Evolutionary conservation across 2,797 vertebrate species (phyloP), one percentile per base, ranked within the genome.

Genomic region (Morelia viridis): DNA sequence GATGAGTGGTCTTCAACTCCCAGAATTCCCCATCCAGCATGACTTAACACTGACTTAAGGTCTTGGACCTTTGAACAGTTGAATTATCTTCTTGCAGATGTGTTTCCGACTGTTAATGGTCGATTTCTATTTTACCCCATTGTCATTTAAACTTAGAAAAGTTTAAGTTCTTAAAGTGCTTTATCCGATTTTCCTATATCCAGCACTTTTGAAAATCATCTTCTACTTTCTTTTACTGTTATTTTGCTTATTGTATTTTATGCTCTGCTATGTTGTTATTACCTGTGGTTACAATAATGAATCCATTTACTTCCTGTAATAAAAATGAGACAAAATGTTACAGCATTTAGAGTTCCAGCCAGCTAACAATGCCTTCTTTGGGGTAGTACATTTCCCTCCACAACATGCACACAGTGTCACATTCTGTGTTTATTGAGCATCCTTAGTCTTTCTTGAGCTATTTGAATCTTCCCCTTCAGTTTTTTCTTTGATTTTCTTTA

Each of bases 281-380:
- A 80, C 35, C 8, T 46, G 71, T 80, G 71, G 46, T 80, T 80
- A 11, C 71, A 80, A 24, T 80, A 80, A 80, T 46, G 35, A 80
- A 46, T 46, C 71, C 3, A 71, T 71, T 97, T 60, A 89, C 12
- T 56, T 26, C 57, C 28, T 65, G 19, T 56, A 65, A 65, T 61
- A 19, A 41, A 76, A 71, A 46, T 60, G 60, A 64, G n/a, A 26
- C 7, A 65, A 85, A 57, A 91, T 68, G 11, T 91, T 65, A 60
- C 31, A 53, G 22, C 24, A 19, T 86, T 41, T 41, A 24, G n/a
- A 35, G 11, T 85, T 62, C 46, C 46, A 46, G 5, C 9, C 46
- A 57, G 12, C 9, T 50, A 85, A 13, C 11, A 1, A 65, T 19
- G 17, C 22, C n/a, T 53, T 46, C n/a, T 71, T 57, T 62, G 64